Base-by-base conservation (phyloP, 1,140 invertebrate genomes). In the Aporrectodea caliginosa region DNA sequence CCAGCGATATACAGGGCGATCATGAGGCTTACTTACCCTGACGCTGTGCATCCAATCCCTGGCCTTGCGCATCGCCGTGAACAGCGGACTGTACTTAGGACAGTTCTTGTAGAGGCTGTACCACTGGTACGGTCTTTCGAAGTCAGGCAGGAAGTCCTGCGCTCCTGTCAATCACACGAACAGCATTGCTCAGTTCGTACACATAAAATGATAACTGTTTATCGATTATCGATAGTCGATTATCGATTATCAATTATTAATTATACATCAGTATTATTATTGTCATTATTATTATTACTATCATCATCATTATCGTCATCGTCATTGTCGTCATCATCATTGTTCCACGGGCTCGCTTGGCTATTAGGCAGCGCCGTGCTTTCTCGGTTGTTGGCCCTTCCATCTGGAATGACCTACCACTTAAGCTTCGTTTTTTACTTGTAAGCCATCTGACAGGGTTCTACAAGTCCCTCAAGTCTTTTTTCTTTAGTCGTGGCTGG, bases 131-230 rank as follows among this genome's bases (percentile, higher is more conserved):
- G 80, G 35, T 1, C 69, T 6, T 30, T 80, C 70, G 35, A 81
- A 81, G 68, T 81, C 80, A 16, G 80, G 80, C 70, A 81, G 77
- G 43, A 81, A 81, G 72, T 81, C 80, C 58, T 81, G 80, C 22
- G 77, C 77, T 16, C 80, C 80, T 81, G 68, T 43, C 2, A 12
- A 33, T 33, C 43, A 58, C 6, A 58, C 43, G 6, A 58, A 12
- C 43, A 58, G 43, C 6, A 58, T 58, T 74, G 1, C 2, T 74
- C 30, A 0, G 33, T 31, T 22, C 16, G n/a, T 29, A 68, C 43
- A 2, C 16, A 43, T 12, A 43, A 14, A 1, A 43, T 58, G 1
- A 76, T 76, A 35, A 1, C 27, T 1, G 31, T 16, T 75, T n/a
- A 75, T 34, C 74, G 29, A 34, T 34, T 16, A 35, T 35, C 22